A percentile compares a stretch with the other conserved stretches of the same genome.
phyloP scores from a whole-genome alignment of 2,113 vertebrate genomes.

The Plotosus lineatus region DNA sequence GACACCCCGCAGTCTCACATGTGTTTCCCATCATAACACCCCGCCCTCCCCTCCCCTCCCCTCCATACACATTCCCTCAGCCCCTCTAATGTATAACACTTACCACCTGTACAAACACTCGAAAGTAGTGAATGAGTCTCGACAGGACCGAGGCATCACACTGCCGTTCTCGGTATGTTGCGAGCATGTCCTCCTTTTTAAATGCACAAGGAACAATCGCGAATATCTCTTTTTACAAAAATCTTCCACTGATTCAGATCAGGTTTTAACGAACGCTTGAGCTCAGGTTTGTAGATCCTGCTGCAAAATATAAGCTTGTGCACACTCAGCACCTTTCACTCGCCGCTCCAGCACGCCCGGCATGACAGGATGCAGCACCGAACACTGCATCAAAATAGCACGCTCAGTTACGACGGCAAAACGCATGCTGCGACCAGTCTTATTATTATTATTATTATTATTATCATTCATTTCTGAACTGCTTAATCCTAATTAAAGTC shows the following conservation, averaged over 20 bases:
- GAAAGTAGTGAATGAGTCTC: constrained; percentile 15
- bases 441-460: too few relatives aligned
- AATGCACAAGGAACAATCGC: neutral
- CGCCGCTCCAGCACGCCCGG: neutral
- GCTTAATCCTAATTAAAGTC: too few relatives aligned
- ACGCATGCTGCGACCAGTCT: too few relatives aligned
- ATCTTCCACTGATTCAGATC: neutral
- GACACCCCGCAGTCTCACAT: constrained; percentile 46
- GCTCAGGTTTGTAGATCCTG: constrained; percentile 2
- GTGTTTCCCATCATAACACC: constrained; percentile 48
- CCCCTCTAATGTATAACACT: constrained; percentile 50
- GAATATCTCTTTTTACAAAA: neutral
- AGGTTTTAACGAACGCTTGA: constrained; percentile 11
- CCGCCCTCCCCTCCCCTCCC: too few relatives aligned
- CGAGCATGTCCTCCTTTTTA: neutral
- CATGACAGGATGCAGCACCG: constrained; percentile 26
- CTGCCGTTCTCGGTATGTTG: constrained; percentile 11
- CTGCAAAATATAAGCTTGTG: neutral
- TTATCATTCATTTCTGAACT: too few relatives aligned
- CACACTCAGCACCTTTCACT: constrained; percentile 17
- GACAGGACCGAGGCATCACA: neutral
- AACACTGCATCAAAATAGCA: constrained; percentile 15
- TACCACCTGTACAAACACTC: constrained; percentile 61
- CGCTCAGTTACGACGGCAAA: neutral
- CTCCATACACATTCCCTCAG: constrained; percentile 22